A percentile compares a stretch with the other conserved stretches of the same genome.
phyloP scores from a whole-genome alignment of 2,888 invertebrate species.

The Willowsia nigromaculata region DNA sequence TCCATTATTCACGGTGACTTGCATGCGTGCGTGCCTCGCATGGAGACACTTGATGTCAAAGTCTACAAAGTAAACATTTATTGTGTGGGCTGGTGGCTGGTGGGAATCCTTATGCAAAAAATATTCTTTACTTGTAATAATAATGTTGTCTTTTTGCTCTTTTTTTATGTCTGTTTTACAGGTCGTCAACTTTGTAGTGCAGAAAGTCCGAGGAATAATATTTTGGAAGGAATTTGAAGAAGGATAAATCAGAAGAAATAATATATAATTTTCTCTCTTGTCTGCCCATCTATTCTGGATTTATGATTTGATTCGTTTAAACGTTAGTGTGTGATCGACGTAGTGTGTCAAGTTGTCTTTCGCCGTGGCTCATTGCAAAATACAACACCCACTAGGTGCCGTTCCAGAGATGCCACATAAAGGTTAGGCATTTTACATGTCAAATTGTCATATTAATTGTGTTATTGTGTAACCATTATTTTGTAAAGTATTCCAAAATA shows the following conservation, averaged over 20 bases:
- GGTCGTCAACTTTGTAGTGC: neutral
- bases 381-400: slow-evolving; percentile 78
- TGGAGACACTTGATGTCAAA: slow-evolving; percentile 2
- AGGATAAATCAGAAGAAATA: neutral
- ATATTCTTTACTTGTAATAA: no score
- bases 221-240: neutral
- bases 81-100: slow-evolving; percentile 32
- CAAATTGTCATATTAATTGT: neutral
- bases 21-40: neutral
- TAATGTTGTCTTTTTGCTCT: neutral
- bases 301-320: slow-evolving; percentile 19
- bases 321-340: slow-evolving; percentile 44
- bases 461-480: neutral
- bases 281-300: no score
- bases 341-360: slow-evolving; percentile 69
- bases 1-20: slow-evolving; percentile 45
- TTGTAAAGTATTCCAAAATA: neutral
- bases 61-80: slow-evolving; percentile 4
- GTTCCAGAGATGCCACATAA: slow-evolving; percentile 88
- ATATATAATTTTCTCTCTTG: neutral
- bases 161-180: neutral
- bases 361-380: slow-evolving; percentile 79
- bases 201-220: neutral
- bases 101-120: neutral
- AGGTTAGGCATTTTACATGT: slow-evolving; percentile 83